Conservation (phyloP, 2,888 invertebrate genomes). For the Anagyrus pseudococci region DNA sequence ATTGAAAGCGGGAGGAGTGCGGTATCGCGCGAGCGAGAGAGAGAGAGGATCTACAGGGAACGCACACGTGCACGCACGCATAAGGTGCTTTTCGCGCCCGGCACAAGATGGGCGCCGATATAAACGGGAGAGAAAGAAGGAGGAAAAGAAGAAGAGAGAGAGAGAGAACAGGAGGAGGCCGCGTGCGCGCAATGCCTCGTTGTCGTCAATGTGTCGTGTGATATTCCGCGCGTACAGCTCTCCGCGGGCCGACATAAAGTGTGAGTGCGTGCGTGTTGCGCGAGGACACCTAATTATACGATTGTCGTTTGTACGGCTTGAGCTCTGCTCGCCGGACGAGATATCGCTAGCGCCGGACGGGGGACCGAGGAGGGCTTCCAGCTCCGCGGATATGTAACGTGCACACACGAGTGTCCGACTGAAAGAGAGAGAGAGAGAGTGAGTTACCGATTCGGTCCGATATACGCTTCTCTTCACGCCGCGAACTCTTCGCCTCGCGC, state of each 20-base stretch:
- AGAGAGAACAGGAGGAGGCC: neutral
- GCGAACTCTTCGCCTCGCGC: constrained; percentile 32
- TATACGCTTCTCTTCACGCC: neutral
- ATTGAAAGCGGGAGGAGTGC: no score
- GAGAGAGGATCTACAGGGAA: no score
- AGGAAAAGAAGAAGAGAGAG: no score
- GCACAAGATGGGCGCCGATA: no score
- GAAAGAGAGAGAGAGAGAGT: neutral
- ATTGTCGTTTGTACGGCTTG: constrained; percentile 59
- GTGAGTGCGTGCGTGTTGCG: constrained; percentile 44
- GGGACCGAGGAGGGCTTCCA: no score
- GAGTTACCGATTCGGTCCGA: constrained; percentile 10
- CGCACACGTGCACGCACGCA: no score
- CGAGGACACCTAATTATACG: constrained; percentile 59
- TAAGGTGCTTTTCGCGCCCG: no score
- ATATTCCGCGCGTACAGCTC: constrained; percentile 13
- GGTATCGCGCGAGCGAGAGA: no score
- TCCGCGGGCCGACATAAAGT: no score
- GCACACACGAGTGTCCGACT: neutral
- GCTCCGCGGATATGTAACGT: no score
- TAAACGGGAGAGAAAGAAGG: no score
- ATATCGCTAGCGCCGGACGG: constrained; percentile 21
- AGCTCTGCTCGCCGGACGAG: no score
- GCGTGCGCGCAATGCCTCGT: neutral
- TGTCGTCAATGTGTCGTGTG: neutral